Base-by-base conservation (phyloP, 2,888 invertebrate genomes). In the Cheilosia grossa region DNA sequence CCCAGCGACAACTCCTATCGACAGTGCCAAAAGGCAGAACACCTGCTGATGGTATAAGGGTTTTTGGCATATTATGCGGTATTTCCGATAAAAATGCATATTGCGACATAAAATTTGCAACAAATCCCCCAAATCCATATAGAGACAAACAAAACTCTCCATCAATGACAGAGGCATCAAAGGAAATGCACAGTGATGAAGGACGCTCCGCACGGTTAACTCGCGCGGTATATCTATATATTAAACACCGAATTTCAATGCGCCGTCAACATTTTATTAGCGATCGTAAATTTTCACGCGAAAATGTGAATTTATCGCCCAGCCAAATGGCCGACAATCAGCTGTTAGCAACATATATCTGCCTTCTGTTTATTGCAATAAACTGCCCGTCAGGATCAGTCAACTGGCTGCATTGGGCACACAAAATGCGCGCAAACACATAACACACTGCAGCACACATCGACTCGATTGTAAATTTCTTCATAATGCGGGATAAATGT, bases 401-500 rank as follows among this genome's bases (percentile, higher is more conserved):
- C 82, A 78, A 49, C 78, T 13, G 27, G 21, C 4, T 9, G 37
- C 47, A 33, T 17, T 37, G 4, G 10, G 17, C 33, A 56, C 56
- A 19, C 49, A 21, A 56, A 56, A 56, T 56, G 19, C 56, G 5
- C 56, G 54, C 53, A 72, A 64, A 73, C 61, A 72, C 47, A 61
- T 49, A 21, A 61, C 78, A 56, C 30, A 30, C 30, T 30, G 2
- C 66, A 77, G 58, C 58, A 83, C 67, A 59, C 51, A 63, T 40
- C 40, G 64, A 58, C 37, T 56, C 33, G 54, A 54, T 59, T 66
- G 80, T 83, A 83, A 83, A 80, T 83, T 83, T 83, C 80, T 79
- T 83, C 74, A 83, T 83, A 83, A 83, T 80, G 74, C 80, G 80
- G 70, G 79, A 83, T 83, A 83, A 83, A 75, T 83, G 83, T 83